phyloP scores from a whole-genome alignment of 2,113 vertebrate species.

The Ceyx margarethae region DNA sequence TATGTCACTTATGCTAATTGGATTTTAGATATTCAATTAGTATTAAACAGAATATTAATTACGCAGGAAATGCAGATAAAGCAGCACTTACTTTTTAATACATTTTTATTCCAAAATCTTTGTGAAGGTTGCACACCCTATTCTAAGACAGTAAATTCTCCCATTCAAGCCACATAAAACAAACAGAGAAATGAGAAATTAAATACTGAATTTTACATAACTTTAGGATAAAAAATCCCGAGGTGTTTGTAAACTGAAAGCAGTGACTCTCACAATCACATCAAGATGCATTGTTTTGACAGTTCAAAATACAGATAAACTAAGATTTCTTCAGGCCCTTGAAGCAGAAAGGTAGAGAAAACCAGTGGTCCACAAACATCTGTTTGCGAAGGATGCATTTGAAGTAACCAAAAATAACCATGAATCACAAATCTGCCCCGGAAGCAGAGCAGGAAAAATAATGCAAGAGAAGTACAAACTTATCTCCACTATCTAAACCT shows the following conservation, averaged over 20 bases:
- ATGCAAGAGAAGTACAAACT: background rate
- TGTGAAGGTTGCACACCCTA: background rate
- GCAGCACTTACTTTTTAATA: background rate
- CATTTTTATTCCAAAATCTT: background rate
- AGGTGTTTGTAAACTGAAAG: background rate
- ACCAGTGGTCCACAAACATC: background rate
- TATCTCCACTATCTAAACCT: background rate
- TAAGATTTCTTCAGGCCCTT: background rate
- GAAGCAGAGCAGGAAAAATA: background rate
- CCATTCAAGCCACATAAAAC: background rate
- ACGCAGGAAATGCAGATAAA: background rate
- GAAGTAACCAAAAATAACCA: background rate
- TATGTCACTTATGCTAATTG: background rate
- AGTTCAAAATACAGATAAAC: background rate
- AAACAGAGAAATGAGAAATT: background rate
- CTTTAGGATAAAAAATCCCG: background rate
- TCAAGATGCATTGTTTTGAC: background rate
- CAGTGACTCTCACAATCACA: background rate
- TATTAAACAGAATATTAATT: background rate
- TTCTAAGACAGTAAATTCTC: background rate
- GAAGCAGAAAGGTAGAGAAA: background rate
- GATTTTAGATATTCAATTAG: constrained; percentile 4
- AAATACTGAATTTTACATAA: background rate
- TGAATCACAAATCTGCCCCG: background rate
- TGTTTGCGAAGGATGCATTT: background rate